These are phyloP conservation scores for Ciconia stormi DNA, from an alignment of 2,113 vertebrate species.

Conservation along the genomic window DNA sequence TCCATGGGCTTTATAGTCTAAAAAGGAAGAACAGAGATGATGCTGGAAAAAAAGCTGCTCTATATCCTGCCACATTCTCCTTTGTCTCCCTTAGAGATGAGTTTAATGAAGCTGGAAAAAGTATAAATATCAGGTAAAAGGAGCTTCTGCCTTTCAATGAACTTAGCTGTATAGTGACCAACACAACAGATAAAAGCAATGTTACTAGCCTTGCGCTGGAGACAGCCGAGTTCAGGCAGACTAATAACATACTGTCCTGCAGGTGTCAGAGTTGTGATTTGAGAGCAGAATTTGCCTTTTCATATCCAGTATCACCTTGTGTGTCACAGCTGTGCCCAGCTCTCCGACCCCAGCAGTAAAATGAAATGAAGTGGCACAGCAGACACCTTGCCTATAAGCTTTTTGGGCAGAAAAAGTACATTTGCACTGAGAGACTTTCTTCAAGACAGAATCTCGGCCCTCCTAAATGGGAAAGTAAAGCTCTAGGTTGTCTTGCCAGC, in stretches of 20 bases:
- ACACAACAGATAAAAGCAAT: neutral
- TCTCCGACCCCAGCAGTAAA: neutral
- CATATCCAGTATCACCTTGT: rapidly evolving
- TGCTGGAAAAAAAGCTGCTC: neutral
- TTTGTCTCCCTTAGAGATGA: neutral
- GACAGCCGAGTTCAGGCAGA: neutral
- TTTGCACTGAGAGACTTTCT: neutral
- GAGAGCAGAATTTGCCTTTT: neutral
- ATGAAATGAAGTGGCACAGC: neutral
- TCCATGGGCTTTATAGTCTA: neutral
- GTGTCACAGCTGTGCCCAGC: neutral
- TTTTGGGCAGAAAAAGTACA: neutral
- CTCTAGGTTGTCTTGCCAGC: neutral
- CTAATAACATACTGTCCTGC: neutral
- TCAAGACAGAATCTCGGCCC: neutral
- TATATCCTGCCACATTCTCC: neutral
- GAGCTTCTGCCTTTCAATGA: neutral
- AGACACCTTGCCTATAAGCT: neutral
- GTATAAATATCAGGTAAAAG: neutral
- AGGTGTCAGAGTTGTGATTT: neutral
- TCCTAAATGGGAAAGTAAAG: neutral
- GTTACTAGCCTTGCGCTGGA: neutral
- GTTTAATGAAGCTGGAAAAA: neutral
- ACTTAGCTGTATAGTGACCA: neutral
- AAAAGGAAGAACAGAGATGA: neutral